Percentiles rank a stretch among this genome's conserved stretches.
Conservation (phyloP, 2,888 invertebrate genomes). For the Athalia cordata region DNA sequence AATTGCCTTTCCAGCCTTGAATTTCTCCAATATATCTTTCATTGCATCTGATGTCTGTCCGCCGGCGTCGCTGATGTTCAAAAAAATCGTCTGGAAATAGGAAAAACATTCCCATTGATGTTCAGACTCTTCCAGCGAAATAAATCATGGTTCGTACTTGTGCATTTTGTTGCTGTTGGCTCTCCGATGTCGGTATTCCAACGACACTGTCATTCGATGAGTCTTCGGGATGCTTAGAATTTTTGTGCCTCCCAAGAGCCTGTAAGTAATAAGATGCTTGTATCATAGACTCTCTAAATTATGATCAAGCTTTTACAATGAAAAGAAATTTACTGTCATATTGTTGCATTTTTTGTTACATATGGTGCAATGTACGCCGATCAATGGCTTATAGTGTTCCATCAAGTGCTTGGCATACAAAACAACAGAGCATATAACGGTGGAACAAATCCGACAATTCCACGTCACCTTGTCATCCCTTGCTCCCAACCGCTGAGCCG, state of each 20-base stretch:
- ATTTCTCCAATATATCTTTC: slow-evolving; percentile 55
- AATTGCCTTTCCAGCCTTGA: slow-evolving; percentile 52
- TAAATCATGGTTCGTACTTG: slow-evolving; percentile 17
- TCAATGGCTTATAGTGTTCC: slow-evolving; percentile 68
- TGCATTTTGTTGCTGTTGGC: slow-evolving; percentile 54
- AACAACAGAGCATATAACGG: slow-evolving; percentile 68
- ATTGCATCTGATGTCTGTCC: slow-evolving; percentile 54
- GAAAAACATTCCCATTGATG: neutral
- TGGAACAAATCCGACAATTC: slow-evolving; percentile 74
- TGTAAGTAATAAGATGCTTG: slow-evolving; percentile 1
- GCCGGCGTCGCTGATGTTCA: slow-evolving; percentile 54
- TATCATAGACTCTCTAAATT: neutral
- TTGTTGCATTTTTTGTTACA: slow-evolving; percentile 59
- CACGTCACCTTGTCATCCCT: slow-evolving; percentile 67
- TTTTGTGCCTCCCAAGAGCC: slow-evolving; percentile 52
- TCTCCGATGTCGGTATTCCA: slow-evolving; percentile 52
- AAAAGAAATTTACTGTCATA: slow-evolving; percentile 51
- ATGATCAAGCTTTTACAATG: neutral
- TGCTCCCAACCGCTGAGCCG: slow-evolving; percentile 62
- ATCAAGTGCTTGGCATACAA: slow-evolving; percentile 73
- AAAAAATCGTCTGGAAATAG: slow-evolving; percentile 49
- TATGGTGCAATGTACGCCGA: slow-evolving; percentile 57
- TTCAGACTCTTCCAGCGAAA: neutral
- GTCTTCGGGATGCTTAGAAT: slow-evolving; percentile 49
- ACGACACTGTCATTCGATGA: slow-evolving; percentile 47